Evolutionary conservation across 2,797 vertebrate genomes (phyloP), one percentile per base, ranked within the genome.

Genomic region (Acanthis flammea): DNA sequence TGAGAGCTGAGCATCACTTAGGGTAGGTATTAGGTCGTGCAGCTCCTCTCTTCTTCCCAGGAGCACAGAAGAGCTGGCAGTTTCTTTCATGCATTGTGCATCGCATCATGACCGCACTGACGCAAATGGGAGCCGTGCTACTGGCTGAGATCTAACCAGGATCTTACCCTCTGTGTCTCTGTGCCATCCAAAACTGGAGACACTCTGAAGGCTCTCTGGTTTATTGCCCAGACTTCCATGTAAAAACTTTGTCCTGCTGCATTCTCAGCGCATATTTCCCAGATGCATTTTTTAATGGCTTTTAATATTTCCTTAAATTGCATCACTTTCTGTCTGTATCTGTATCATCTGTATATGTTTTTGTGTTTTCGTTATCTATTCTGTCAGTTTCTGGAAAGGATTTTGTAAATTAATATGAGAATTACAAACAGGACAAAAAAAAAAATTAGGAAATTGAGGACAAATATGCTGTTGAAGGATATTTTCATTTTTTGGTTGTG

Each of bases 11-110:
- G 48, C 7, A 16, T 53, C 60, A 8, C 27, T 67, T 35, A 41
- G 41, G 27, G 24, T 57, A 81, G 74, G 57, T 73, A 17, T 14
- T 51, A 70, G 44, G 53, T 33, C 18, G 9, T 39, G 27, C 44
- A 76, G 55, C 4, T 19, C 37, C 23, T 75, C 24, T 80, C 41
- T 33, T 85, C 66, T 81, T 47, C 60, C 83, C 67, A 71, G 86
- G 80, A 95, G 71, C 70, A 60, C 63, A 55, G 75, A 79, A 70
- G 76, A 73, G 18, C 92, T 95, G 93, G 60, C 71, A 89, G 60
- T 19, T 33, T 79, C 33, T 35, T 67, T 48, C 35, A 1, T 76
- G 57, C 86, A 67, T 39, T 92, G 77, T 28, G 45, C 67, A 84
- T 88, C 37, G 47, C 93, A 85, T 88, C 90, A 73, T n/a, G 55